phyloP scores from a whole-genome alignment of 2,888 invertebrate genomes.

The Lacanobia wlatinum region DNA sequence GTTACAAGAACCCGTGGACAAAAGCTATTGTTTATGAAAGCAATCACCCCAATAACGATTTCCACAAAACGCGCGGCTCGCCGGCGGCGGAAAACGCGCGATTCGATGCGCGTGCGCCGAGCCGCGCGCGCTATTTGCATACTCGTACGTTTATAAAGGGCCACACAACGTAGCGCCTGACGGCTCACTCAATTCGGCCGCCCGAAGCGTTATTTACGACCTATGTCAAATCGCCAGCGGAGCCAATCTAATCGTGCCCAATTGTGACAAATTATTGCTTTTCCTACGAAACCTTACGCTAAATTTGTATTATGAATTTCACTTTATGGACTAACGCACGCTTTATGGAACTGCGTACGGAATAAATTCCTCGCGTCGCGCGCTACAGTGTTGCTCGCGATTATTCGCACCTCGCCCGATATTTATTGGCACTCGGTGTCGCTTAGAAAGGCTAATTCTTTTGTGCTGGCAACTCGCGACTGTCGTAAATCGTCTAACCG shows the following conservation, averaged over 20 bases:
- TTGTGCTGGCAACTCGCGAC: constrained; percentile 80
- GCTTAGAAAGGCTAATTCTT: constrained; percentile 86
- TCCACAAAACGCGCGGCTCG: constrained; percentile 86
- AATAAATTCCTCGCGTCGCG: constrained; percentile 72
- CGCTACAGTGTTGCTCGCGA: constrained; percentile 86
- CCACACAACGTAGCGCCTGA: constrained; percentile 69
- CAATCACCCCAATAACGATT: constrained; percentile 91
- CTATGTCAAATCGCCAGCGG: constrained; percentile 89
- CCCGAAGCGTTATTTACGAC: constrained; percentile 87
- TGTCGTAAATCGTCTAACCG: constrained; percentile 83
- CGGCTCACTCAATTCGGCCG: constrained; percentile 81
- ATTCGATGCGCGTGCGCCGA: constrained; percentile 89
- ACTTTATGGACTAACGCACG: constrained; percentile 75
- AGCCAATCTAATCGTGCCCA: constrained; percentile 90
- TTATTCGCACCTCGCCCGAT: constrained; percentile 84
- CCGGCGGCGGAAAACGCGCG: constrained; percentile 87
- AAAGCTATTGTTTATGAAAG: constrained; percentile 90
- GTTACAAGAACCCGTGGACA: constrained; percentile 85
- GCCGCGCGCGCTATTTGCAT: constrained; percentile 84
- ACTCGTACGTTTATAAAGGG: constrained; percentile 75
- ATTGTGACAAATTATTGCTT: constrained; percentile 91
- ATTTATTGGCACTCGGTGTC: constrained; percentile 89
- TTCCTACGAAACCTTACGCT: constrained; percentile 89
- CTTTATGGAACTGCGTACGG: constrained; percentile 79
- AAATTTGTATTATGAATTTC: constrained; percentile 86